Evolutionary conservation across 2,888 invertebrate species (phyloP), one percentile per base, ranked within the genome.

Genomic region (Platycheirus rosarum): DNA sequence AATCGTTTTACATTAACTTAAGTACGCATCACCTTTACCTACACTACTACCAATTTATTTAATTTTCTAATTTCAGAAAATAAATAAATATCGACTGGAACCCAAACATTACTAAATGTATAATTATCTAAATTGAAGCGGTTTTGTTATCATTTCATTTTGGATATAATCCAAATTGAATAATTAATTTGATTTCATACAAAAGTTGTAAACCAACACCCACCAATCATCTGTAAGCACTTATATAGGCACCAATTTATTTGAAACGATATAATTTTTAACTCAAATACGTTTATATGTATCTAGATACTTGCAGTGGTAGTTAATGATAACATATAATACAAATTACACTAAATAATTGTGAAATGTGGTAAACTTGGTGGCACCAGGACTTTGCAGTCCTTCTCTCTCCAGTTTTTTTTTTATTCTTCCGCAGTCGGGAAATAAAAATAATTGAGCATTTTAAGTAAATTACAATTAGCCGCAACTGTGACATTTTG

Each of bases 381-480:
- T 76, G 76, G 46, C 80, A 62, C 37, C 35, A 57, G 46, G 60
- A 35, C 44, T 40, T 57, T 57, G 23, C 18, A 57, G n/a, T 55
- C 29, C 18, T 13, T n/a, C 40, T 3, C 46, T 20, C 0, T n/a
- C 20, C 20, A n/a, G 14, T 9, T 26, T 14, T 14, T 8, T 9
- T 29, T 14, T 29, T 20, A 11, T 9, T n/a, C 11, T 23, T n/a
- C 9, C 1, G 16, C 13, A 35, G 23, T 9, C 29, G 18, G 2
- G 42, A 48, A 9, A 35, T 32, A 49, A 44, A 69, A 62, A 69
- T 48, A 62, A 60, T 51, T 13, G 8, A 40, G 35, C 32, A 63
- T 62, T 63, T 74, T 66, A 70, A 70, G 63, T 82, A 82, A 82
- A 71, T 71, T 82, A 77, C 80, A 82, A 82, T 82, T 82, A 76